These are phyloP conservation scores for Tetranychus piercei DNA, from an alignment of 2,888 invertebrate species.

Conservation along the genomic window DNA sequence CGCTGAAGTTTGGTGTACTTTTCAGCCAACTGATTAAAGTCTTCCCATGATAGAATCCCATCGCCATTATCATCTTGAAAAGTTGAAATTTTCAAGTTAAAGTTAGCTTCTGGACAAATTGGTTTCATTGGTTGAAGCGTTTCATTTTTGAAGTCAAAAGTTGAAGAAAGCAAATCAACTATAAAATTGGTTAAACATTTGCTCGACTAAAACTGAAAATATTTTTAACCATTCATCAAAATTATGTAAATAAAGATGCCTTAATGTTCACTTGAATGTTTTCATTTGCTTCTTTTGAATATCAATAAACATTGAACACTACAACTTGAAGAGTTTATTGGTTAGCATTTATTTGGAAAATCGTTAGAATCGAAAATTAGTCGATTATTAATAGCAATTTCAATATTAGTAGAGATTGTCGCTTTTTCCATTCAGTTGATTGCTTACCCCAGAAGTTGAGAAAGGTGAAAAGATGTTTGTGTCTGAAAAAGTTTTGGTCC, in stretches of 20 bases:
- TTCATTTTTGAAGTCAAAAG: background rate
- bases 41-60: constrained; percentile 34
- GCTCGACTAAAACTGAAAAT: too few species aligned
- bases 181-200: too few species aligned
- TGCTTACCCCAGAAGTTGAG: constrained; percentile 28
- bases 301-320: too few species aligned
- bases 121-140: background rate
- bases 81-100: background rate
- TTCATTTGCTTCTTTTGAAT: too few species aligned
- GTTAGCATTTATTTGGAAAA: too few species aligned
- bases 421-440: background rate
- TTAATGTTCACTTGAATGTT: too few species aligned
- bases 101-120: background rate
- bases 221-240: too few species aligned
- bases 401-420: background rate
- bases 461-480: constrained; percentile 27
- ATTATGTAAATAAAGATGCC: too few species aligned
- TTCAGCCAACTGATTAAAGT: constrained; percentile 33
- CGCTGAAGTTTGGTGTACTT: constrained; percentile 29
- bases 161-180: too few species aligned
- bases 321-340: too few species aligned
- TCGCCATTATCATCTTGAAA: constrained; percentile 33
- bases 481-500: constrained; percentile 20
- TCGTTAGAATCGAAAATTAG: too few species aligned
- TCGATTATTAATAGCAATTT: background rate